phyloP scores from a whole-genome alignment of 2,888 invertebrate species.

The Therioaphis trifolii region DNA sequence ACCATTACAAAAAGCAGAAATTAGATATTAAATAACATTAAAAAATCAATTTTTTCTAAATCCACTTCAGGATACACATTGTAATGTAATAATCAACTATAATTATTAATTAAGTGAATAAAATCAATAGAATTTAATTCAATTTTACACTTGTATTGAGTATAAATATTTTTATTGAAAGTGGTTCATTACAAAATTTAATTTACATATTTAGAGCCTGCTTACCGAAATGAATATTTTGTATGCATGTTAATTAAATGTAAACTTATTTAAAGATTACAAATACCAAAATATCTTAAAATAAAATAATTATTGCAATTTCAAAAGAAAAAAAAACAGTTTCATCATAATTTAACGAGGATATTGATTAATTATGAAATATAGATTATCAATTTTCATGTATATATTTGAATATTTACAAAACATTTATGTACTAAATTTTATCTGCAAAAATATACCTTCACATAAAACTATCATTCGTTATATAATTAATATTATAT shows the following conservation, averaged over 20 bases:
- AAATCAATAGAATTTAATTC: too few relatives aligned
- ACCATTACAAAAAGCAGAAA: too few relatives aligned
- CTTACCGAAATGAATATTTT: neutral
- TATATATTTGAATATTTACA: conserved; percentile 37
- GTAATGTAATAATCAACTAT: too few relatives aligned
- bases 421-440: neutral
- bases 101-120: too few relatives aligned
- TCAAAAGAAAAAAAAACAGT: neutral
- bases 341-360: neutral
- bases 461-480: neutral
- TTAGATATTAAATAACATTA: too few relatives aligned
- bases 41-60: too few relatives aligned
- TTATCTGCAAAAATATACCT: conserved; percentile 26
- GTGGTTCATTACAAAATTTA: too few relatives aligned
- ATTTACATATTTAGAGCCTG: neutral
- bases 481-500: neutral
- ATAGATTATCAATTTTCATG: neutral
- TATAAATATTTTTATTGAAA: neutral
- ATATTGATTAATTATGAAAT: neutral
- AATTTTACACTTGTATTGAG: neutral
- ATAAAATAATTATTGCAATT: neutral
- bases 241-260: neutral
- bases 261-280: neutral
- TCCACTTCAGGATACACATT: too few relatives aligned
- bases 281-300: neutral